Conservation (phyloP, 2,888 invertebrate genomes). For the Cactoblastis cactorum region DNA sequence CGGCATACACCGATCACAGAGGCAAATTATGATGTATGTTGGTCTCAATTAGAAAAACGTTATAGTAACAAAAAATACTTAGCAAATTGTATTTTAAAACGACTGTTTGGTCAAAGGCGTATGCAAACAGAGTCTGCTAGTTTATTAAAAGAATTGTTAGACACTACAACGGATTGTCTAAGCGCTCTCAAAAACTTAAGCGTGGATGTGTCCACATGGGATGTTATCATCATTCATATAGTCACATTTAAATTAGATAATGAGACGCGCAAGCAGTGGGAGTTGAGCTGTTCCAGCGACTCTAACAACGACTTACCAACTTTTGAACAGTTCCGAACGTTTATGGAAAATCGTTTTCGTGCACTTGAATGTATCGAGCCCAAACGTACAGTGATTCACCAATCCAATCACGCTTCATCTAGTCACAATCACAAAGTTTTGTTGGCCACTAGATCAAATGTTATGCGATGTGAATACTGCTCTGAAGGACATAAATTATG, state of each 20-base stretch:
- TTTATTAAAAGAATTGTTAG: slow-evolving; percentile 9
- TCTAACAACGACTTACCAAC: background rate
- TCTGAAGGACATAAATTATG: background rate
- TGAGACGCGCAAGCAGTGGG: no score
- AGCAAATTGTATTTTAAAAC: background rate
- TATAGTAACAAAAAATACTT: background rate
- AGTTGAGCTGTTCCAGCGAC: no score
- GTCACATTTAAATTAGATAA: no score
- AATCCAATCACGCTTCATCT: background rate
- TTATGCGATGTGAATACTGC: no score
- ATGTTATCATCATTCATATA: no score
- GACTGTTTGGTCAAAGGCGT: slow-evolving; percentile 7
- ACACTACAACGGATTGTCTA: no score
- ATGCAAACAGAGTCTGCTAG: background rate
- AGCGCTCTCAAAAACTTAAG: no score
- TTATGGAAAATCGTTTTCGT: background rate
- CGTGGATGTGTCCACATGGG: no score
- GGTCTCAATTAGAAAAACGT: background rate
- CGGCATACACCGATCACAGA: background rate
- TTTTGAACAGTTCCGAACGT: background rate
- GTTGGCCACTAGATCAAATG: no score
- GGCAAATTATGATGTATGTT: background rate
- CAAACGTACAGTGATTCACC: background rate
- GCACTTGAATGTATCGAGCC: slow-evolving; percentile 3
- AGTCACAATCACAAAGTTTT: no score